phyloP scores from a whole-genome alignment of 2,113 vertebrate species.

The Falco punctatus region DNA sequence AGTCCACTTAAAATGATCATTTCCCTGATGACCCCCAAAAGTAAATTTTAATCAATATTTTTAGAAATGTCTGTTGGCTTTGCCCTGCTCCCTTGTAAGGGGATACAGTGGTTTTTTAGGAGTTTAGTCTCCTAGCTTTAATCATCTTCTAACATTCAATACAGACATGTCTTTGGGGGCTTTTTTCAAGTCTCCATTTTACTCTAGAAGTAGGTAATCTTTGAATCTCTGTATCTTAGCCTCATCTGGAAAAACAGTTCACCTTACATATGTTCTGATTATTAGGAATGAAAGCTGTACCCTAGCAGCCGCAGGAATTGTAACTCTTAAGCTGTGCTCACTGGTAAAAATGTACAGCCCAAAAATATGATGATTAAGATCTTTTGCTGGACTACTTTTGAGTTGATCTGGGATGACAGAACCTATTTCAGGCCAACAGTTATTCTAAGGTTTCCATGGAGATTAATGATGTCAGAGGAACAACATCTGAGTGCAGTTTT shows the following conservation, averaged over 20 bases:
- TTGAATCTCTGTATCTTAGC: neutral
- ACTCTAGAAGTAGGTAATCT: constrained; percentile 5
- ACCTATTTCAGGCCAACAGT: constrained; percentile 62
- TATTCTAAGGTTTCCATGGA: constrained; percentile 76
- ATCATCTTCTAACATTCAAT: neutral
- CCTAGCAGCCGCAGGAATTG: neutral
- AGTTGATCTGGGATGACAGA: constrained; percentile 61
- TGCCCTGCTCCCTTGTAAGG: neutral
- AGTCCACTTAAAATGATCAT: neutral
- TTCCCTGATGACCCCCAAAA: neutral
- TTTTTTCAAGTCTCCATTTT: neutral
- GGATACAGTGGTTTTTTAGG: neutral
- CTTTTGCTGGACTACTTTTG: constrained; percentile 60
- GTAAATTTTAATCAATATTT: neutral
- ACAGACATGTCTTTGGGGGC: neutral
- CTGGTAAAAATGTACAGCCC: constrained; percentile 24
- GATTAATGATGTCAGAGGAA: constrained; percentile 73
- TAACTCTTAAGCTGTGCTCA: constrained; percentile 23
- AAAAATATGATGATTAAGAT: constrained; percentile 23
- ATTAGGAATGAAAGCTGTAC: constrained; percentile 24
- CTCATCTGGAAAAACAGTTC: constrained; percentile 24
- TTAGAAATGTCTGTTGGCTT: neutral
- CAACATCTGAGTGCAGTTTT: constrained; percentile 64
- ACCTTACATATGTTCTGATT: constrained; percentile 22
- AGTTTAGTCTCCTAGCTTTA: neutral